A percentile compares a stretch with the other conserved stretches of the same genome.
Conservation (phyloP, 1,140 invertebrate genomes). For the Solenopsis fugax region DNA sequence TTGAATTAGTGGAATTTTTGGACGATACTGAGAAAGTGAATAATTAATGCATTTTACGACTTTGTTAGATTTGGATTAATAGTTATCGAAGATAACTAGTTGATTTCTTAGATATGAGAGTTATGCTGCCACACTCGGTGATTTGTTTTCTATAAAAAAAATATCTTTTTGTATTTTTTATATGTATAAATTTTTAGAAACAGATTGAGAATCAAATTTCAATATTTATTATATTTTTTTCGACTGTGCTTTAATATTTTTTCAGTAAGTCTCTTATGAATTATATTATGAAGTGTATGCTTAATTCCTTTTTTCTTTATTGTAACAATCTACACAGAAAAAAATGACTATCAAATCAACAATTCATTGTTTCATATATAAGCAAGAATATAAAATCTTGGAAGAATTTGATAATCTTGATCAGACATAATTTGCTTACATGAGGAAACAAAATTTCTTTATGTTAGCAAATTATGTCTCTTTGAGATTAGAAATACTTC, state of each 20-base stretch:
- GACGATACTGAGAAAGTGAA: not conserved
- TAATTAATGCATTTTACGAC: slow-evolving; percentile 8
- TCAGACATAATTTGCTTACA: too few species aligned
- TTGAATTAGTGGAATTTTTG: not conserved
- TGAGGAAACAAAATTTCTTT: too few species aligned
- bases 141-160: not conserved
- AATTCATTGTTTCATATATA: too few species aligned
- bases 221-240: not conserved
- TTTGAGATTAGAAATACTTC: too few species aligned
- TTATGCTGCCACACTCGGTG: not conserved
- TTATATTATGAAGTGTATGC: not conserved
- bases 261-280: not conserved
- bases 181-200: not conserved
- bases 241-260: not conserved
- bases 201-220: not conserved
- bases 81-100: not conserved
- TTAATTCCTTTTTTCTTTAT: not conserved
- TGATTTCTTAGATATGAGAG: not conserved
- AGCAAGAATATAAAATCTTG: too few species aligned
- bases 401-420: too few species aligned
- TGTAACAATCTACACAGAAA: not conserved
- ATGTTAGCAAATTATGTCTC: too few species aligned
- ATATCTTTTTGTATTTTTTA: not conserved
- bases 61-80: not conserved
- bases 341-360: too few species aligned